Percentiles rank a stretch among this genome's conserved stretches.
These are phyloP conservation scores for Chydorus sphaericus DNA, from an alignment of 2,888 invertebrate species.

Conservation along the genomic window DNA sequence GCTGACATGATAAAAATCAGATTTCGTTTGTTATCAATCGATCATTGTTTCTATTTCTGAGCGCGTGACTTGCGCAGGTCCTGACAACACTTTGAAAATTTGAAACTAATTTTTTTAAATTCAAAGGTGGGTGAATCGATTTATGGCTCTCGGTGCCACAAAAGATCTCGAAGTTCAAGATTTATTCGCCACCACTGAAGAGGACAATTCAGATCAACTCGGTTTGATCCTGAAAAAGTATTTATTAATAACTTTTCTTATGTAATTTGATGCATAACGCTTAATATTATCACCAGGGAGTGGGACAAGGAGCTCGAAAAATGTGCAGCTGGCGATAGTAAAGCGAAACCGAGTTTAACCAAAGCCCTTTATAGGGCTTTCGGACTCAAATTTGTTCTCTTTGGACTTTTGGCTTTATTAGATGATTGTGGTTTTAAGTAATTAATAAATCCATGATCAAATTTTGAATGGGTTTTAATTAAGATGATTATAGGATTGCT, in stretches of 20 bases:
- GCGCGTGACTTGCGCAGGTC: background rate
- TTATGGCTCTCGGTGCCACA: slow-evolving; percentile 57
- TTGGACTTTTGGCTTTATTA: slow-evolving; percentile 31
- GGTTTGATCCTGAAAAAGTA: slow-evolving; percentile 52
- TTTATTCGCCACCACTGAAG: slow-evolving; percentile 49
- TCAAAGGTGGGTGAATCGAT: slow-evolving; percentile 60
- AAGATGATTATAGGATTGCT: slow-evolving; percentile 44
- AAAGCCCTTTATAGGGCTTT: slow-evolving; percentile 34
- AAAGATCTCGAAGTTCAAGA: slow-evolving; percentile 57
- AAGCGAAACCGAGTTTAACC: slow-evolving; percentile 35
- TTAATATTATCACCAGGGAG: too few relatives aligned
- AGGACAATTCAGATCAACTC: slow-evolving; percentile 50
- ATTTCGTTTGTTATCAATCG: background rate
- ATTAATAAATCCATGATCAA: too few relatives aligned
- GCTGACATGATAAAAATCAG: background rate
- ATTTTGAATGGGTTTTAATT: too few relatives aligned
- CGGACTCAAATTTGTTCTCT: slow-evolving; percentile 30
- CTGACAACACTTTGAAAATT: background rate
- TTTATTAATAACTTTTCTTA: too few relatives aligned
- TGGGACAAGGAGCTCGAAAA: slow-evolving; percentile 42
- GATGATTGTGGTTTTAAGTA: slow-evolving; percentile 31
- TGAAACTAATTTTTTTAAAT: background rate
- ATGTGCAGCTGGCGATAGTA: slow-evolving; percentile 26
- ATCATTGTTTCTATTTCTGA: too few relatives aligned
- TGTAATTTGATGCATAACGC: too few relatives aligned